A percentile compares a stretch with the other conserved stretches of the same genome.
Evolutionary conservation across 2,888 invertebrate species (phyloP).

Genomic region (Phaedon cochleariae): DNA sequence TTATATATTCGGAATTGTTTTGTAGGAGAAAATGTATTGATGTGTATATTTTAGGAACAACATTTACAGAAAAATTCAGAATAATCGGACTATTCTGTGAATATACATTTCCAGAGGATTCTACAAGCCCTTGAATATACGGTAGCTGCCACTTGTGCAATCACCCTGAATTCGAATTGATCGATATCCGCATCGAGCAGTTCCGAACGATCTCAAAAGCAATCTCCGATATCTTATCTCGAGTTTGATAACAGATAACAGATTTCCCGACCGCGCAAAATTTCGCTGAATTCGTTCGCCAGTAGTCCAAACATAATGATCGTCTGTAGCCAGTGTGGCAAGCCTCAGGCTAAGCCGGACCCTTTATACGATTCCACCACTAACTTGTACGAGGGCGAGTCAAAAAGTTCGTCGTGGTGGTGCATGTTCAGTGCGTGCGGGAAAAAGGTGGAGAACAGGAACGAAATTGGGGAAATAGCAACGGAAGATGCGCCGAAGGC

Average conservation of each 20-base stretch:
- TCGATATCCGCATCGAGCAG: background rate
- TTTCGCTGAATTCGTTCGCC: background rate
- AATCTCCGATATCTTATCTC: background rate
- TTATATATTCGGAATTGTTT: too few species aligned
- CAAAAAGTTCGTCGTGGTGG: conserved; percentile 35
- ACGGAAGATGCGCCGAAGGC: conserved; percentile 28
- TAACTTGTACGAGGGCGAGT: conserved; percentile 26
- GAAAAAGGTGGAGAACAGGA: conserved; percentile 15
- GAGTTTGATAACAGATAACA: background rate
- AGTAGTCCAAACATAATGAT: conserved; percentile 18
- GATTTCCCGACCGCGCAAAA: background rate
- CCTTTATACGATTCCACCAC: conserved; percentile 12
- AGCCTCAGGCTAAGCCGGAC: conserved; percentile 4
- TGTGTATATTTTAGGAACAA: too few species aligned
- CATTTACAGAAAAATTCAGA: too few species aligned
- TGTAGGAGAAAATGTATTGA: too few species aligned
- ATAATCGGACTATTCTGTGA: too few species aligned
- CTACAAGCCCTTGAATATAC: too few species aligned
- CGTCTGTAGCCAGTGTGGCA: conserved; percentile 45
- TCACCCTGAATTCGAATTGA: background rate
- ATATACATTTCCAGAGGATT: too few species aligned
- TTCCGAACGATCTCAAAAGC: background rate
- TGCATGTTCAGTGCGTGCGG: conserved; percentile 42
- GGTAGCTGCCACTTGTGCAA: too few species aligned
- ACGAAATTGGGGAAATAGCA: conserved; percentile 14